phyloP scores from a whole-genome alignment of 2,113 vertebrate genomes.

The Dicrurus megarhynchus region DNA sequence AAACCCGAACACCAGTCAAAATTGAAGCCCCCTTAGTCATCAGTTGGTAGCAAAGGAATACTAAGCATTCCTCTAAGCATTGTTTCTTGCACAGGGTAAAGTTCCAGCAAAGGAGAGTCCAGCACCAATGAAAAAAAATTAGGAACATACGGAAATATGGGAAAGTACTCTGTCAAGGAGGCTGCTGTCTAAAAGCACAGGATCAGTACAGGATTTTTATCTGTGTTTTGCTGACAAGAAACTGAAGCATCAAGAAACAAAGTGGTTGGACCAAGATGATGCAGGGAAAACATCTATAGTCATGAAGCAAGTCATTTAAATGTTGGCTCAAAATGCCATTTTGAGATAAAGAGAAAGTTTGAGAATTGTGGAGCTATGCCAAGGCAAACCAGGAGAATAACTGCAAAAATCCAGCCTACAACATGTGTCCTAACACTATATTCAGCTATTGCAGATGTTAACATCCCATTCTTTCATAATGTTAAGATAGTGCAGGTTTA shows the following conservation, averaged over 20 bases:
- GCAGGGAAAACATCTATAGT: not conserved
- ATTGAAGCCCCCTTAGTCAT: not conserved
- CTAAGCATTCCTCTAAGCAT: not conserved
- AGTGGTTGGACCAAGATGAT: not conserved
- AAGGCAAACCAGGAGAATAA: not conserved
- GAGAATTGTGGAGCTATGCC: not conserved
- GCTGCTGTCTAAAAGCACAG: not conserved
- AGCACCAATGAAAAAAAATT: not conserved
- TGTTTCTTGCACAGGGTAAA: not conserved
- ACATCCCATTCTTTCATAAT: not conserved
- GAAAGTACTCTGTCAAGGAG: not conserved
- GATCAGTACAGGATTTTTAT: not conserved
- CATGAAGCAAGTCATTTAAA: not conserved
- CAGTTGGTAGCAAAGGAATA: not conserved
- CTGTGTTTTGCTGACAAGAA: not conserved
- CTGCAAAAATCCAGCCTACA: not conserved
- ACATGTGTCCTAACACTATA: not conserved
- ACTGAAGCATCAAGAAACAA: not conserved
- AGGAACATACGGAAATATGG: not conserved
- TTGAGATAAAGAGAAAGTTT: not conserved
- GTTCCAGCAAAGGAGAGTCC: not conserved
- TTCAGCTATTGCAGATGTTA: constrained; percentile 13
- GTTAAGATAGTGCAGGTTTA: not conserved
- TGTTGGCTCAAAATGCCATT: not conserved
- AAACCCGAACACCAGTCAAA: not conserved